These are phyloP conservation scores for Ammodytes dubius DNA, from an alignment of 2,113 vertebrate species.

Conservation along the genomic window DNA sequence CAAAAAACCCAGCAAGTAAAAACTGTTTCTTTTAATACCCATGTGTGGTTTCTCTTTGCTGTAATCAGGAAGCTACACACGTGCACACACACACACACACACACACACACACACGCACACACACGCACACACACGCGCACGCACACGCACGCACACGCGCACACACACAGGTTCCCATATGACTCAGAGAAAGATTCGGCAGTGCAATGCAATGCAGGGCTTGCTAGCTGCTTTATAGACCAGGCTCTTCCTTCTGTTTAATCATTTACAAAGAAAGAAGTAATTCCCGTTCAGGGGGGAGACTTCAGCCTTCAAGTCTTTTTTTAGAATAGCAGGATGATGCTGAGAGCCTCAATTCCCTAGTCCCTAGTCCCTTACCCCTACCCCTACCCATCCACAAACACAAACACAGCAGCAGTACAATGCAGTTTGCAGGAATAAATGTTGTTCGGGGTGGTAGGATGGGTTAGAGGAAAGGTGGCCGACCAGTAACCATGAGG, in stretches of 20 bases:
- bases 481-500: too few species aligned
- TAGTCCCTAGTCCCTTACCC: not conserved
- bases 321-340: constrained; percentile 8
- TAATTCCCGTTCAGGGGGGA: constrained; percentile 7
- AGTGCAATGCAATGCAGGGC: too few species aligned
- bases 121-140: too few species aligned
- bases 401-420: too few species aligned
- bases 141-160: too few species aligned
- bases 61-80: constrained; percentile 53
- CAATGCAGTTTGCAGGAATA: too few species aligned
- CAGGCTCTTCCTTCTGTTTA: constrained; percentile 14
- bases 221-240: not conserved
- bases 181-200: constrained; percentile 4
- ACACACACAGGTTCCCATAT: not conserved
- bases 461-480: too few species aligned
- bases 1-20: constrained; percentile 31
- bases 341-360: not conserved
- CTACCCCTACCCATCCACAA: too few species aligned
- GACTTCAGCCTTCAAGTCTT: not conserved
- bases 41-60: constrained; percentile 47
- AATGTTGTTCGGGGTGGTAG: too few species aligned
- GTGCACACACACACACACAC: too few species aligned
- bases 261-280: constrained; percentile 47
- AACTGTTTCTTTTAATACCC: constrained; percentile 51
- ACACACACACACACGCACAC: too few species aligned